These are phyloP conservation scores for Rhamphomyia laevipes DNA, from an alignment of 2,888 invertebrate genomes.

Conservation along the genomic window DNA sequence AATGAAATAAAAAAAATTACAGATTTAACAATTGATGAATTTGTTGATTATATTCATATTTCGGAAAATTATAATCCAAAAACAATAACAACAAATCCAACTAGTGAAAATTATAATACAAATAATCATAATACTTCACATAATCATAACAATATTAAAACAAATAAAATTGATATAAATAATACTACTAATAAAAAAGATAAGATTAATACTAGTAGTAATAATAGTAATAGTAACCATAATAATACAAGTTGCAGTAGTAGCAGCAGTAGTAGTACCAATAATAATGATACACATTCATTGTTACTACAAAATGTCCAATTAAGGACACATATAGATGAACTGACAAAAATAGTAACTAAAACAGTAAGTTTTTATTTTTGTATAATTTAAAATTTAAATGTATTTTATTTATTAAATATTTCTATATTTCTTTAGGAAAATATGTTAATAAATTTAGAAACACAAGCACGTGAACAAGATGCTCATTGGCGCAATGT, in stretches of 20 bases:
- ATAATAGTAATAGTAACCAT: conserved; percentile 29
- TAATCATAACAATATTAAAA: conserved; percentile 20
- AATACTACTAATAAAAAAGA: conserved; percentile 19
- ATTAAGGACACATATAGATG: conserved; percentile 50
- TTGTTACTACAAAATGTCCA: conserved; percentile 45
- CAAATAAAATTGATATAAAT: conserved; percentile 17
- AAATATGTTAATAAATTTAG: conserved; percentile 33
- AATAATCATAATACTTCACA: conserved; percentile 21
- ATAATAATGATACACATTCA: conserved; percentile 16
- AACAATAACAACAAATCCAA: conserved; percentile 17
- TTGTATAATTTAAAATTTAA: neutral
- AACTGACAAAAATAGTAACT: conserved; percentile 63
- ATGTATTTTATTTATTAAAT: neutral
- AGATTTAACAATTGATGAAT: conserved; percentile 31
- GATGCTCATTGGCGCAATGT: conserved; percentile 35
- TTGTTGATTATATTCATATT: conserved; percentile 32
- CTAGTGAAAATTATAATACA: conserved; percentile 11
- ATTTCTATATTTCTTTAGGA: conserved; percentile 22
- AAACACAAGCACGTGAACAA: conserved; percentile 32
- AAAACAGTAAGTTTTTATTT: conserved; percentile 52
- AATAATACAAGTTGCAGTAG: conserved; percentile 17
- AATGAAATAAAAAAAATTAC: conserved; percentile 29
- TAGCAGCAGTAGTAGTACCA: conserved; percentile 18
- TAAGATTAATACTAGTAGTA: conserved; percentile 13
- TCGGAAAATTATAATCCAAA: conserved; percentile 24